Evolutionary conservation across 2,888 invertebrate species (phyloP).

Genomic region (Eupithecia tripunctaria): DNA sequence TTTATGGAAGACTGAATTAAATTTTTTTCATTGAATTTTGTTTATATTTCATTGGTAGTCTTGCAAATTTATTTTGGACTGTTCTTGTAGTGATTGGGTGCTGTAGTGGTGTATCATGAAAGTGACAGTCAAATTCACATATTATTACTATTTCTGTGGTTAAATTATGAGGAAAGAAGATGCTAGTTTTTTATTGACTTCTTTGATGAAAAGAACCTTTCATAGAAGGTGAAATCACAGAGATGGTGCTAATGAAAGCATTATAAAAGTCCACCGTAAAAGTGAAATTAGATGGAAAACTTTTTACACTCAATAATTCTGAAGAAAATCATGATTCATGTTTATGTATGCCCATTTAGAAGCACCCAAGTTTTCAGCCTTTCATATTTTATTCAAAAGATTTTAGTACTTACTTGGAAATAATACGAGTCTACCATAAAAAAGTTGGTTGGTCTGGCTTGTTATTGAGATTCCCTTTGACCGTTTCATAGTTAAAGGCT

Average conservation of each 20-base stretch:
- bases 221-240: background rate
- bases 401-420: slow-evolving; percentile 31
- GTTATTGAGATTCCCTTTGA: background rate
- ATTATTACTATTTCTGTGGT: no score
- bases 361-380: slow-evolving; percentile 27
- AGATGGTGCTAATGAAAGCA: background rate
- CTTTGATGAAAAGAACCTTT: background rate
- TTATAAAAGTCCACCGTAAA: slow-evolving; percentile 33
- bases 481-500: background rate
- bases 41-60: no score
- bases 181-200: background rate
- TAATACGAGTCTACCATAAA: background rate
- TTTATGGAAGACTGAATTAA: slow-evolving; percentile 15
- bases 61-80: no score
- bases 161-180: no score
- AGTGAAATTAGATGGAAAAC: slow-evolving; percentile 43
- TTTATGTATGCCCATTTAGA: slow-evolving; percentile 52
- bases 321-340: slow-evolving; percentile 46
- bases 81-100: no score
- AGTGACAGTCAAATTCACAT: no score
- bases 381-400: slow-evolving; percentile 30
- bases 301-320: slow-evolving; percentile 48
- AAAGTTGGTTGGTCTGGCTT: background rate
- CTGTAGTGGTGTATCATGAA: no score
- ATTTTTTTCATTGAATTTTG: no score